These are phyloP conservation scores for Acinonyx jubatus DNA, from an alignment of 2,113 vertebrate species.

Conservation along the genomic window DNA sequence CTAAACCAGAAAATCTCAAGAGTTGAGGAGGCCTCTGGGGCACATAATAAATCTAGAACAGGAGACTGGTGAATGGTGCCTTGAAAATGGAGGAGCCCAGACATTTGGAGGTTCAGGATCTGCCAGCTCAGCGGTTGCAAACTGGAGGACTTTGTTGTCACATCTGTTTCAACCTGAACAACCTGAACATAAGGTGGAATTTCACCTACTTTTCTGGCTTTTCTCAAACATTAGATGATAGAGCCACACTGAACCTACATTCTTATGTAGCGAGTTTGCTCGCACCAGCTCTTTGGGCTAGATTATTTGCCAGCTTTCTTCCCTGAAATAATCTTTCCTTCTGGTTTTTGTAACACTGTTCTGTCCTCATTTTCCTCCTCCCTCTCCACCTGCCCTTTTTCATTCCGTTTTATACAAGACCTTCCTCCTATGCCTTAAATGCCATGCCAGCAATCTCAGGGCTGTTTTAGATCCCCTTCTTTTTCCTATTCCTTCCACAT, in stretches of 20 bases:
- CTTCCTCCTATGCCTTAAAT: neutral
- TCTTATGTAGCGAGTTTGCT: neutral
- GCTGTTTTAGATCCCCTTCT: neutral
- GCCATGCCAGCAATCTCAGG: neutral
- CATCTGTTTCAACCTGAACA: neutral
- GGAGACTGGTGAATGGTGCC: neutral
- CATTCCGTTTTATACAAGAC: neutral
- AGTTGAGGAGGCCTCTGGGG: neutral
- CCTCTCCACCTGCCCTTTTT: neutral
- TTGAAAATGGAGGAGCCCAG: neutral
- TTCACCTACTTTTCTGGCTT: neutral
- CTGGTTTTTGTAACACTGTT: neutral
- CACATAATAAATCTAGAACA: neutral
- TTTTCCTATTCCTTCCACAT: neutral
- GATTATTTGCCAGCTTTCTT: neutral
- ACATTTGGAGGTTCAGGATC: neutral
- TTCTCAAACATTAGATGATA: neutral
- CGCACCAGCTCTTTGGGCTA: neutral
- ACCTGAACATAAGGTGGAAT: neutral
- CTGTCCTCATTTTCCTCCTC: neutral
- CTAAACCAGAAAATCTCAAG: neutral
- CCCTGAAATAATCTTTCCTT: neutral
- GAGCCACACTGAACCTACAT: neutral
- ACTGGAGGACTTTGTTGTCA: neutral
- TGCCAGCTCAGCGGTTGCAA: neutral